Conservation (phyloP, 2,888 invertebrate genomes). For the Nymphalis c-album region DNA sequence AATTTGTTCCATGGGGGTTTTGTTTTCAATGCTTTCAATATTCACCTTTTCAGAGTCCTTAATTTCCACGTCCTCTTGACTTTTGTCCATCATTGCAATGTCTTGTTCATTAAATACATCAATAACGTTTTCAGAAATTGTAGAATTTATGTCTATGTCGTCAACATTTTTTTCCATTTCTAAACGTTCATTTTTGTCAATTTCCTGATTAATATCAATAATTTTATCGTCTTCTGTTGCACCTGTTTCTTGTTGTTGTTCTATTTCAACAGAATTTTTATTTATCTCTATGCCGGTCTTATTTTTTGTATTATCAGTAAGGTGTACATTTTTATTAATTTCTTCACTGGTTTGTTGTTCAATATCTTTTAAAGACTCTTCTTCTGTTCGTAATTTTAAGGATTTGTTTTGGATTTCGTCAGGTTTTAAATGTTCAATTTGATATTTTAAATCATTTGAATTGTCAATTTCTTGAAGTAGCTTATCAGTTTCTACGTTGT, state of each 20-base stretch:
- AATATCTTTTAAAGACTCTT: background rate
- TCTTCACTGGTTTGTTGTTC: background rate
- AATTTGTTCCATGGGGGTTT: background rate
- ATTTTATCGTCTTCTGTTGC: no score
- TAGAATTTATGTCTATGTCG: background rate
- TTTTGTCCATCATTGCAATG: background rate
- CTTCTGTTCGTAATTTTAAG: background rate
- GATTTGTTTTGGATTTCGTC: background rate
- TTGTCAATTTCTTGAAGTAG: background rate
- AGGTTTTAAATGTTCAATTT: background rate
- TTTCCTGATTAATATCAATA: no score
- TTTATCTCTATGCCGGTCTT: background rate
- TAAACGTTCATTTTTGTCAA: no score
- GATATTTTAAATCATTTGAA: background rate
- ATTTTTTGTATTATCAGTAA: background rate
- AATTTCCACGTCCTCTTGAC: background rate
- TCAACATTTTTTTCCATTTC: no score
- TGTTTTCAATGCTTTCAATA: background rate
- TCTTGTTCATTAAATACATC: background rate
- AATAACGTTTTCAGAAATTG: background rate
- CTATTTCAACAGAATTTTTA: slow-evolving; percentile 15
- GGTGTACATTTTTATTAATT: background rate
- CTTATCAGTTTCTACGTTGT: background rate
- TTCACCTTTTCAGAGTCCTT: background rate
- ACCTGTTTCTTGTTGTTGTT: background rate